Conservation (phyloP, 1,140 invertebrate genomes). For the Sipha flava region DNA sequence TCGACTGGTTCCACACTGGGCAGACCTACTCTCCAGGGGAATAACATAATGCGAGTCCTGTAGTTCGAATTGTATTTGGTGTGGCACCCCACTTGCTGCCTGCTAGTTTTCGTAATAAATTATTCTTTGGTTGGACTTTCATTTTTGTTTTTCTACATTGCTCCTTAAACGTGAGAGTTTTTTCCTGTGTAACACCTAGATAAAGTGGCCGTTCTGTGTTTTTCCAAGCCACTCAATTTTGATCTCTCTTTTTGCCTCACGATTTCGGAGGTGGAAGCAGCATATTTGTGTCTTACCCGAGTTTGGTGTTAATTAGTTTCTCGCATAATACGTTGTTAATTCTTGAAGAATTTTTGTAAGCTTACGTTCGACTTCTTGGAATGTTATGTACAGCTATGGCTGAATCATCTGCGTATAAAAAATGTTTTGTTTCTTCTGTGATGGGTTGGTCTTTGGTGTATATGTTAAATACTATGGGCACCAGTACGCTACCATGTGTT, state of each 20-base stretch:
- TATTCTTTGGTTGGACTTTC: not conserved
- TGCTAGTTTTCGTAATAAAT: too few species aligned
- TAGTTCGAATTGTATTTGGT: not conserved
- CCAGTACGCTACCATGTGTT: not conserved
- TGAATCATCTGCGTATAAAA: constrained; percentile 26
- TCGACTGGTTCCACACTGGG: too few species aligned
- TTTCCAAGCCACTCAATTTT: not conserved
- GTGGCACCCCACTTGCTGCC: too few species aligned
- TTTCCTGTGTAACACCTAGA: not conserved
- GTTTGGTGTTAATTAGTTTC: too few species aligned
- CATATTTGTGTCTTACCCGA: too few species aligned
- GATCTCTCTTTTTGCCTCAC: too few species aligned
- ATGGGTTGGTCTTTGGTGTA: constrained; percentile 16
- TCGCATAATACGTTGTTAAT: not conserved
- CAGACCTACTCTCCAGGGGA: not conserved
- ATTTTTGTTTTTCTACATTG: not conserved
- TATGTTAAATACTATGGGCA: not conserved
- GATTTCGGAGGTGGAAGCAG: too few species aligned
- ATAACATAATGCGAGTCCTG: not conserved
- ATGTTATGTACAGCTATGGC: not conserved
- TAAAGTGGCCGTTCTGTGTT: not conserved
- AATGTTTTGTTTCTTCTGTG: constrained; percentile 9
- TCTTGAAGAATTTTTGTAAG: not conserved
- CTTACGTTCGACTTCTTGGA: too few species aligned
- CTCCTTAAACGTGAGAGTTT: not conserved